A percentile compares a stretch with the other conserved stretches of the same genome.
Evolutionary conservation across 1,140 invertebrate genomes (phyloP).

Genomic region (Drosophila sp.): DNA sequence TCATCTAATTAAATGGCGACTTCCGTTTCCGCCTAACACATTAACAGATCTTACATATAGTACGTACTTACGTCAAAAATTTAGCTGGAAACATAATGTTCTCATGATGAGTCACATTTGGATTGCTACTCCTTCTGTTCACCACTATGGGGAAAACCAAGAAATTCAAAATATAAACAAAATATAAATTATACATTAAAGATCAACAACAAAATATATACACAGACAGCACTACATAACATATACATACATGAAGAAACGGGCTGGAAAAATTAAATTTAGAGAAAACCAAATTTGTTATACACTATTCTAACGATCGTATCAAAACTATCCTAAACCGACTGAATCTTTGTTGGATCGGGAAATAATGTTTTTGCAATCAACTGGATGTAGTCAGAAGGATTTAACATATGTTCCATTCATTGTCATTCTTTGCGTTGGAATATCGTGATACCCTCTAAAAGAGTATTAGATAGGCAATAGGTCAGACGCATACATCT

Average conservation of each 20-base stretch:
- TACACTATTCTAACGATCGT: no score
- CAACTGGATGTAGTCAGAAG: no score
- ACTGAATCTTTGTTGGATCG: no score
- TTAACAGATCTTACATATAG: no score
- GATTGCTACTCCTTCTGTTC: not conserved
- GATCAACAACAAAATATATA: slow-evolving; percentile 21
- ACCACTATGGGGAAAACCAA: not conserved
- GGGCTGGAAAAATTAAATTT: not conserved
- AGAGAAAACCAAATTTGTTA: no score
- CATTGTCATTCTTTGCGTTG: no score
- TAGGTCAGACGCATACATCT: slow-evolving; percentile 32
- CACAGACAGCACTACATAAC: slow-evolving; percentile 17
- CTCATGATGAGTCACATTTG: slow-evolving; percentile 11
- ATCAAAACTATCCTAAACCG: no score
- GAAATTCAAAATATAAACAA: slow-evolving; percentile 65
- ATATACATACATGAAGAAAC: slow-evolving; percentile 6
- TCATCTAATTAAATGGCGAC: no score
- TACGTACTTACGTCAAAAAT: not conserved
- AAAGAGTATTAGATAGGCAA: slow-evolving; percentile 23
- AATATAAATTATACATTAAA: slow-evolving; percentile 52
- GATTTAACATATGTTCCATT: no score
- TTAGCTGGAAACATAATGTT: not conserved
- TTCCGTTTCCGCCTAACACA: no score
- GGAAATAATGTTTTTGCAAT: no score
- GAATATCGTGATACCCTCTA: not conserved